These are phyloP conservation scores for Furnarius figulus DNA, from an alignment of 2,113 vertebrate genomes.

Conservation along the genomic window DNA sequence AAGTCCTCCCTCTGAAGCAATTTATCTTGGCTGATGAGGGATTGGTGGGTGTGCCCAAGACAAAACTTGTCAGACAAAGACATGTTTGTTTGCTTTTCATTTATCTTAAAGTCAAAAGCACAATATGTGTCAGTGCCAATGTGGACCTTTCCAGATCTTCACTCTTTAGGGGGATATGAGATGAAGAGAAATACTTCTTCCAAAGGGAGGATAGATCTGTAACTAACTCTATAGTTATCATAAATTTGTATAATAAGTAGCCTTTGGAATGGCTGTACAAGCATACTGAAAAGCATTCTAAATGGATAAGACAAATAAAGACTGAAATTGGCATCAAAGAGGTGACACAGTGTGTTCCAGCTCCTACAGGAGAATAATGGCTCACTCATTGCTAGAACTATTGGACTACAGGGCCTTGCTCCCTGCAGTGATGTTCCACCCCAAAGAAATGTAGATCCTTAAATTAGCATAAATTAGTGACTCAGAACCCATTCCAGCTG, in stretches of 20 bases:
- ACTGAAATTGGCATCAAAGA: neutral
- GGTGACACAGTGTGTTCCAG: neutral
- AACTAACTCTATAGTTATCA: neutral
- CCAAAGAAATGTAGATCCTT: neutral
- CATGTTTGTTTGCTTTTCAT: conserved; percentile 70
- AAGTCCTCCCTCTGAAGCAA: conserved; percentile 63
- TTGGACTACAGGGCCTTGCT: neutral
- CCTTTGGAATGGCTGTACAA: neutral
- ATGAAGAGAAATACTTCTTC: neutral
- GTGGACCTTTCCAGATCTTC: conserved; percentile 7
- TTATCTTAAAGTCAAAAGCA: conserved; percentile 47
- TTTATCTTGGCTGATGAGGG: conserved; percentile 71
- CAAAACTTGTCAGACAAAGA: conserved; percentile 64
- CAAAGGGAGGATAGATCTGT: neutral
- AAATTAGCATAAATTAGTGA: neutral
- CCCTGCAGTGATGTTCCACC: neutral
- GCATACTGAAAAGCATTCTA: neutral
- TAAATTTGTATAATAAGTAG: conserved; percentile 33
- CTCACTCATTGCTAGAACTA: neutral
- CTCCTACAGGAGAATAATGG: neutral
- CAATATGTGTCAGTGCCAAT: neutral
- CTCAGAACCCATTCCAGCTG: neutral
- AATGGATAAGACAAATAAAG: neutral
- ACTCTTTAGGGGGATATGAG: neutral
- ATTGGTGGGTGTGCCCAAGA: conserved; percentile 65